Base-by-base conservation (phyloP, 2,113 vertebrate species). In the Rostratula benghalensis region DNA sequence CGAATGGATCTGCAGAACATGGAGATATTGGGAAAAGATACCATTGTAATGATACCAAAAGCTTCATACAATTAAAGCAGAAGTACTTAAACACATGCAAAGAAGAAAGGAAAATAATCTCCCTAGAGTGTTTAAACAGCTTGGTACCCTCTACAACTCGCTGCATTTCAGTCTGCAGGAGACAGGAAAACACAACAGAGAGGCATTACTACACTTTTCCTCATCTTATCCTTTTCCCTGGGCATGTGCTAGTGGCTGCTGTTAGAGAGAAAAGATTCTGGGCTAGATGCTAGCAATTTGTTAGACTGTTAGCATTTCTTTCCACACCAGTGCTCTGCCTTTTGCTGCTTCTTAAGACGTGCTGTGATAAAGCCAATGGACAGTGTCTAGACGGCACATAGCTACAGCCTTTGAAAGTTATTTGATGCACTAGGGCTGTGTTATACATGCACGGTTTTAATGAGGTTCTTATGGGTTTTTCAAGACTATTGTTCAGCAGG, bases 361-460 rank as follows among this genome's bases (percentile, higher is more conserved):
- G 22, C 77, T 59, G 65, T 0, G 13, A 94, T 87, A 94, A 94
- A 87, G 81, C 45, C 74, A 54, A 31, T 0, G 23, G 69, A 46
- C 74, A 91, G 43, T 25, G 83, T 82, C 61, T 92, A 87, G 94
- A 68, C 6, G 1, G 57, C 73, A 50, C 13, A 30, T 2, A 76
- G 43, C 65, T 57, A 30, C 1, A 18, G 83, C 48, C 69, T 91
- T 83, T 91, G 80, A 68, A 79, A 76, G 37, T 10, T 37, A 39
- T 83, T 91, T 84, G 87, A 85, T 61, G 53, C 31, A 80, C 45
- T 23, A 31, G 19, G 28, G 39, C 28, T 68, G 45, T 75, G 60
- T 60, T 90, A 83, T 16, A 82, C 31, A 90, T 91, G 65, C 80
- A 68, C 6, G 12, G 45, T n/a, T 95, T 93, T 96, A 96, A 96